phyloP scores from a whole-genome alignment of 2,113 vertebrate species.

The Rhynchopsitta pachyrhyncha region DNA sequence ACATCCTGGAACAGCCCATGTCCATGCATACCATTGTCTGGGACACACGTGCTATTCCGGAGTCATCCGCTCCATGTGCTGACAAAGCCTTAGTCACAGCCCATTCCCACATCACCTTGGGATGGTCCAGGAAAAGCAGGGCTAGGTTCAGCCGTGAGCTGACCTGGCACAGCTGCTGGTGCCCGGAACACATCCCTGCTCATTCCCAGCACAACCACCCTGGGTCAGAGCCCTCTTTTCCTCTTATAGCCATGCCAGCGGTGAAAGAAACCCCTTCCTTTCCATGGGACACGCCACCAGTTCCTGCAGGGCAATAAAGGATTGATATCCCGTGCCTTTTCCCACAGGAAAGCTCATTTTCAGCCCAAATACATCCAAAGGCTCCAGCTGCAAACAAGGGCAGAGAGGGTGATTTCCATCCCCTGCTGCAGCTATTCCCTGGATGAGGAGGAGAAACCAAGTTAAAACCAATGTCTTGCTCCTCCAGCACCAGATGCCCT shows the following conservation, averaged over 20 bases:
- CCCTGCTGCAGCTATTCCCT: rapidly evolving
- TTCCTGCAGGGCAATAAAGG: background rate
- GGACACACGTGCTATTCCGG: background rate
- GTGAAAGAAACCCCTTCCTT: background rate
- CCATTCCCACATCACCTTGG: background rate
- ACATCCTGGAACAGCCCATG: background rate
- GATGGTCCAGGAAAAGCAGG: background rate
- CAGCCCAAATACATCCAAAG: background rate
- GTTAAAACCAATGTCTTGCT: background rate
- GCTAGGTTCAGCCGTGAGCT: background rate
- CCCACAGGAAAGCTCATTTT: background rate
- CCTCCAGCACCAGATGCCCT: background rate
- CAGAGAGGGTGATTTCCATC: background rate
- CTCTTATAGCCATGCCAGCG: background rate
- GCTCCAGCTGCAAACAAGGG: background rate
- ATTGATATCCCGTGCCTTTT: background rate
- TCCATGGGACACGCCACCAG: background rate
- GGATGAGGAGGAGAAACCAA: background rate
- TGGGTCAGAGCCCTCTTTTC: slow-evolving; percentile 18
- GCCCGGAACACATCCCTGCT: background rate
- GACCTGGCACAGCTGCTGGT: background rate
- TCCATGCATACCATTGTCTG: background rate
- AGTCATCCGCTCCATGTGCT: rapidly evolving
- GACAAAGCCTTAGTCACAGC: background rate
- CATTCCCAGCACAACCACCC: background rate